A percentile compares a stretch with the other conserved stretches of the same genome.
Conservation (phyloP, 2,888 invertebrate genomes). For the Macrosiphum euphorbiae region DNA sequence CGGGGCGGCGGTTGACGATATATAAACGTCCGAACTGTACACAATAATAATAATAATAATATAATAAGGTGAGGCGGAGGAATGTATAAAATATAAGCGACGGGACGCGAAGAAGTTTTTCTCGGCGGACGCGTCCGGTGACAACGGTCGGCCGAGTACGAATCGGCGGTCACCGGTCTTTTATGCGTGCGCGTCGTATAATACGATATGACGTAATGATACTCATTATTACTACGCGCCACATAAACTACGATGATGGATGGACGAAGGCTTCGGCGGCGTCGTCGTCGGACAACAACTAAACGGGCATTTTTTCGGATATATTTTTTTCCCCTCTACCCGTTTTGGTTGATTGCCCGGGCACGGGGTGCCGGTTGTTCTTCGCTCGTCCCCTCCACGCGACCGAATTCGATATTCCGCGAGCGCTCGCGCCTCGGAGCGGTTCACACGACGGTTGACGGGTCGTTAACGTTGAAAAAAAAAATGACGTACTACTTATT, state of each 20-base stretch:
- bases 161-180: not conserved
- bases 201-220: not conserved
- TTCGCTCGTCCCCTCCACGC: not conserved
- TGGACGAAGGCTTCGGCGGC: constrained; percentile 36
- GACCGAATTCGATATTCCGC: not conserved
- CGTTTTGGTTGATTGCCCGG: constrained; percentile 54
- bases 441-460: too few relatives aligned
- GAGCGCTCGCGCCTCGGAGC: too few relatives aligned
- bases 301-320: constrained; percentile 53
- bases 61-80: not conserved
- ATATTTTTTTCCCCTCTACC: not conserved
- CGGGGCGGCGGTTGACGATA: too few relatives aligned
- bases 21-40: too few relatives aligned
- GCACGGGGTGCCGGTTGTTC: not conserved
- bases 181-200: not conserved
- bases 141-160: not conserved
- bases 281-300: constrained; percentile 26
- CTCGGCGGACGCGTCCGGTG: not conserved
- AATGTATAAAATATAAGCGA: constrained; percentile 53
- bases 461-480: too few relatives aligned
- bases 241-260: constrained; percentile 14
- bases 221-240: too few relatives aligned
- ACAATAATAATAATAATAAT: too few relatives aligned
- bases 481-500: too few relatives aligned
- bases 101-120: constrained; percentile 34